phyloP scores from a whole-genome alignment of 2,797 vertebrate genomes.

The Falco peregrinus region DNA sequence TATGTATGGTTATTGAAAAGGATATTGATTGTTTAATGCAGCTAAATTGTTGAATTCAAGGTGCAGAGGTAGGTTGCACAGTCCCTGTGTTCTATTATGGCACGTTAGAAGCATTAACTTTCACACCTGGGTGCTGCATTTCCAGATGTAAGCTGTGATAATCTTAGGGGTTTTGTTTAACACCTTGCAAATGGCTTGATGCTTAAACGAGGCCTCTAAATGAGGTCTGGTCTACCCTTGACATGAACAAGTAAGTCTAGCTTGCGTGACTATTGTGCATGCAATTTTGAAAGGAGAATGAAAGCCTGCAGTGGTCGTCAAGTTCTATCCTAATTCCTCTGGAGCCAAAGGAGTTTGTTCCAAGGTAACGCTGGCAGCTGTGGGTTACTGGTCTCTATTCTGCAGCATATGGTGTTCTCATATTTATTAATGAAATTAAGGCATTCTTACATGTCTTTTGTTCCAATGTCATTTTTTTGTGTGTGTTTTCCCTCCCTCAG shows the following conservation, averaged over 20 bases:
- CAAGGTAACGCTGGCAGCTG: neutral
- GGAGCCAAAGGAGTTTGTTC: neutral
- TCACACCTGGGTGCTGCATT: conserved; percentile 29
- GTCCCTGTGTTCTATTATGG: neutral
- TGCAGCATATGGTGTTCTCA: neutral
- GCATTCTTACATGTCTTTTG: neutral
- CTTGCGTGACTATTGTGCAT: neutral
- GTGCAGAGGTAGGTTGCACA: neutral
- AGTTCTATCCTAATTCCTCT: neutral
- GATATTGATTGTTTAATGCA: neutral
- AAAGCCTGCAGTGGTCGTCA: neutral
- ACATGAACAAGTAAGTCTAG: neutral
- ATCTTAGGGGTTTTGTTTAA: conserved; percentile 25
- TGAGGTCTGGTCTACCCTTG: neutral
- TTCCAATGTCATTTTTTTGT: neutral
- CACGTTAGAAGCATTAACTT: neutral
- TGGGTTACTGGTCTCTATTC: neutral
- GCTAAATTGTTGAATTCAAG: neutral
- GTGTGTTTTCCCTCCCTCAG: neutral
- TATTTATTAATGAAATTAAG: conserved; percentile 31
- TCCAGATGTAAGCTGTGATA: conserved; percentile 12
- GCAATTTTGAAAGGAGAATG: neutral
- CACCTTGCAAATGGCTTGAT: neutral
- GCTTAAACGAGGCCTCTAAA: neutral
- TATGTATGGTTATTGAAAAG: neutral